These are phyloP conservation scores for Sinotaia quadrata DNA, from an alignment of 2,888 invertebrate genomes.

Conservation along the genomic window DNA sequence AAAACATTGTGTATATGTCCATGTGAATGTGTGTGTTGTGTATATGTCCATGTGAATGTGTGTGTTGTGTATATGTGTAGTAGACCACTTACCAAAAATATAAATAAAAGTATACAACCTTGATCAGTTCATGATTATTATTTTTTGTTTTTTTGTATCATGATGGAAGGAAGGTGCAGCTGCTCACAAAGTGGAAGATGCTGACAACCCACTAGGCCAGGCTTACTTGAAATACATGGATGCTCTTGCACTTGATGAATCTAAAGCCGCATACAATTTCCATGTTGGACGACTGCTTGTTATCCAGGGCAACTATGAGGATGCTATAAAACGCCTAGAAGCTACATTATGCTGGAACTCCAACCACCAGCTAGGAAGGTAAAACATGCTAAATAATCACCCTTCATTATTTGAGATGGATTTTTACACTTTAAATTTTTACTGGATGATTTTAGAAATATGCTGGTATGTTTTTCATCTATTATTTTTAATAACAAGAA, in stretches of 20 bases:
- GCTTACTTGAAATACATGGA: conserved; percentile 70
- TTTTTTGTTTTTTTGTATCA: too few species aligned
- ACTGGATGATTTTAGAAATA: background rate
- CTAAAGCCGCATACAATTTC: conserved; percentile 65
- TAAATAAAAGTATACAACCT: too few species aligned
- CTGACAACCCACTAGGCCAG: conserved; percentile 67
- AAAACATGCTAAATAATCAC: background rate
- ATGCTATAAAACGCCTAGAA: conserved; percentile 66
- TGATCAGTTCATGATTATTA: too few species aligned
- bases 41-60: too few species aligned
- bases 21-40: too few species aligned
- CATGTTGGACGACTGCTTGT: conserved; percentile 69
- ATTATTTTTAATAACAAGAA: too few species aligned
- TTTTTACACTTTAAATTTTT: background rate
- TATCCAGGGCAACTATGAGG: conserved; percentile 66
- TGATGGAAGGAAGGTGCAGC: conserved; percentile 70
- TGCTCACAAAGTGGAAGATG: conserved; percentile 67
- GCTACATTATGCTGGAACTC: conserved; percentile 67
- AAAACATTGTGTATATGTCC: too few species aligned
- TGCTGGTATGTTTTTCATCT: background rate
- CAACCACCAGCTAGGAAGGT: conserved; percentile 65
- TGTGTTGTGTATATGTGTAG: too few species aligned
- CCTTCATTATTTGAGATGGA: background rate
- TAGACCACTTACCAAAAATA: too few species aligned
- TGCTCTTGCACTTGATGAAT: conserved; percentile 66